These are phyloP conservation scores for Procambarus clarkii DNA, from an alignment of 1,140 invertebrate species.

Conservation along the genomic window DNA sequence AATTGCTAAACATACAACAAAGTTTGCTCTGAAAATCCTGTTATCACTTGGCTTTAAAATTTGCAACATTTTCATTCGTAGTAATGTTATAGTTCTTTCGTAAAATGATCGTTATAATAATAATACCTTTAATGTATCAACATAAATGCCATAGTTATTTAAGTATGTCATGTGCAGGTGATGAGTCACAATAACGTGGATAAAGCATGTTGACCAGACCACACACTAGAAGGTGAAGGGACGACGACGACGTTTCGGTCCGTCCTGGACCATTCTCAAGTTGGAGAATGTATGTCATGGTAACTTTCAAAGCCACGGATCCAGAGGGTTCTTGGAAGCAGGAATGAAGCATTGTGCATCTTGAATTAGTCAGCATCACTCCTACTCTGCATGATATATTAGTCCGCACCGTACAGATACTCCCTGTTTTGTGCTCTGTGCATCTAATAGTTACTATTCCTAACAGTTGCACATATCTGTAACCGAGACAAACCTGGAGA, in stretches of 20 bases:
- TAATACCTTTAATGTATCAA: too few species aligned
- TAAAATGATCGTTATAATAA: too few species aligned
- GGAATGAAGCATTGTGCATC: background rate
- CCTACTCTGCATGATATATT: background rate
- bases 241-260: too few species aligned
- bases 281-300: background rate
- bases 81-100: too few species aligned
- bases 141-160: background rate
- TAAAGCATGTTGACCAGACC: too few species aligned
- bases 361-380: background rate
- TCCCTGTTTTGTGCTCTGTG: background rate
- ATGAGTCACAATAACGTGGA: too few species aligned
- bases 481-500: conserved; percentile 29
- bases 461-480: background rate
- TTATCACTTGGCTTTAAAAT: too few species aligned
- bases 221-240: too few species aligned
- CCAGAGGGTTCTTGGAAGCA: background rate
- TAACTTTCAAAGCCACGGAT: background rate
- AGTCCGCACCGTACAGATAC: background rate
- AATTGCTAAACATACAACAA: too few species aligned
- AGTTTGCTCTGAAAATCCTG: too few species aligned
- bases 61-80: too few species aligned
- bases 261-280: too few species aligned
- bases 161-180: background rate
- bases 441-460: background rate